These are phyloP conservation scores for Labia minor DNA, from an alignment of 2,888 invertebrate species.

Conservation along the genomic window DNA sequence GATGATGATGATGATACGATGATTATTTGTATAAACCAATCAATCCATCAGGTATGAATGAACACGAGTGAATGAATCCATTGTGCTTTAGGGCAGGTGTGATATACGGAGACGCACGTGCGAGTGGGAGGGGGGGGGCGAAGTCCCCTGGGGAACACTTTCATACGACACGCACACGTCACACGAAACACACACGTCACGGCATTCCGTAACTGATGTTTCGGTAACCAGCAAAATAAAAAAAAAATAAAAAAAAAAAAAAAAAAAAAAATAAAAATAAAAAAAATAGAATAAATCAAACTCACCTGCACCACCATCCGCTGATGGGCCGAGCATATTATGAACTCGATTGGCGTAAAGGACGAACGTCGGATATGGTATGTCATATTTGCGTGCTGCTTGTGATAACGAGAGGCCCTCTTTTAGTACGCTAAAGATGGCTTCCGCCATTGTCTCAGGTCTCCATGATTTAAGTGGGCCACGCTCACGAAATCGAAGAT, in stretches of 20 bases:
- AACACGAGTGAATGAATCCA: background rate
- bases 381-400: slow-evolving; percentile 87
- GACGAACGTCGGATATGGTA: slow-evolving; percentile 88
- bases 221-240: no score
- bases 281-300: no score
- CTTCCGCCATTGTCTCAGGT: slow-evolving; percentile 90
- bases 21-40: no score
- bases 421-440: slow-evolving; percentile 83
- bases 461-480: slow-evolving; percentile 89
- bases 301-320: slow-evolving; percentile 80
- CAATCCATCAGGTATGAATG: background rate
- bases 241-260: slow-evolving; percentile 20
- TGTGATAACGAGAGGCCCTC: slow-evolving; percentile 81
- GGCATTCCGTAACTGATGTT: background rate
- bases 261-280: slow-evolving; percentile 21
- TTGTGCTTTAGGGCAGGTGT: background rate
- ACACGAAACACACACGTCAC: slow-evolving; percentile 24
- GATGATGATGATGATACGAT: no score
- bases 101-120: background rate
- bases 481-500: slow-evolving; percentile 80
- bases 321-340: slow-evolving; percentile 87
- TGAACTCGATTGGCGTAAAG: slow-evolving; percentile 86
- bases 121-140: background rate
- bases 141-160: background rate
- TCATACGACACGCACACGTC: slow-evolving; percentile 29